These are phyloP conservation scores for Camptogramma bilineatum DNA, from an alignment of 2,888 invertebrate genomes.

Conservation along the genomic window DNA sequence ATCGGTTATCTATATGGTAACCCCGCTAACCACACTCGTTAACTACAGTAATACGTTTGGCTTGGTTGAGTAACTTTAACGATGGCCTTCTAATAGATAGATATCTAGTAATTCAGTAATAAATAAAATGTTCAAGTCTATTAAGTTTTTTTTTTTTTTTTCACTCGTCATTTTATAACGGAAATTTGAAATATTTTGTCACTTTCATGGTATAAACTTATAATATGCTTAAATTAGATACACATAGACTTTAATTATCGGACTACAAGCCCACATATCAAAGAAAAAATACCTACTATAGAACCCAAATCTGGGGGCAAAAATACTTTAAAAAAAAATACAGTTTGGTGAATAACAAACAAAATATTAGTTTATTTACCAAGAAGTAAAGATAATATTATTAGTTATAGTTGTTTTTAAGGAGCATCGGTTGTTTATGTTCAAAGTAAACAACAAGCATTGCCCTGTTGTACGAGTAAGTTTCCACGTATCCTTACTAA, in stretches of 20 bases:
- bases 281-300: no score
- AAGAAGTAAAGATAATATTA: constrained; percentile 10
- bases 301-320: no score
- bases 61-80: constrained; percentile 36
- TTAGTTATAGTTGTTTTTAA: constrained; percentile 6
- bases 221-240: no score
- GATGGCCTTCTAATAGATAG: constrained; percentile 25
- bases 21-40: constrained; percentile 35
- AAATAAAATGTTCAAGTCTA: neutral
- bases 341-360: no score
- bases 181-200: neutral
- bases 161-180: neutral
- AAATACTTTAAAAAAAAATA: no score
- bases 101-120: constrained; percentile 15
- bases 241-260: neutral
- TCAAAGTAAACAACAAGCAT: constrained; percentile 30
- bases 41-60: constrained; percentile 42
- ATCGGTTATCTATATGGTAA: constrained; percentile 36
- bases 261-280: neutral
- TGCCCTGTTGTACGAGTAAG: constrained; percentile 24
- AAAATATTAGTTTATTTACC: constrained; percentile 1
- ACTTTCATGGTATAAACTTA: no score
- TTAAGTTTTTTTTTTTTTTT: neutral
- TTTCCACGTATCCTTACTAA: constrained; percentile 20
- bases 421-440: constrained; percentile 33